Evolutionary conservation across 1,140 invertebrate species (phyloP).

Genomic region (Drosophila insularis): DNA sequence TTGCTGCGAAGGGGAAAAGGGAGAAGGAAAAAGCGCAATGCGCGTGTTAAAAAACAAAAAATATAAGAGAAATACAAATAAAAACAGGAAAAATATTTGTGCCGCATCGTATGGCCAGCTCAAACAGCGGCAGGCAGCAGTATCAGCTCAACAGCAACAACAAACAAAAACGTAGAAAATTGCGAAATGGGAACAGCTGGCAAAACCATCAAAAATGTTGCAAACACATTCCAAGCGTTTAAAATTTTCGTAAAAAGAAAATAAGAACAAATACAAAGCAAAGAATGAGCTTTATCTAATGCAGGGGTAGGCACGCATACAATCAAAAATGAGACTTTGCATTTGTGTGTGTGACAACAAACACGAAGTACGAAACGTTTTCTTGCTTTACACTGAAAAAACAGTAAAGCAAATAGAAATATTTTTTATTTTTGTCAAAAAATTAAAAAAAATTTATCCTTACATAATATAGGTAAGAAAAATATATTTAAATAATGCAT

Average conservation of each 20-base stretch:
- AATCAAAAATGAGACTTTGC: too few relatives aligned
- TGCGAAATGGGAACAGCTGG: conserved; percentile 7
- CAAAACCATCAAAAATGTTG: conserved; percentile 13
- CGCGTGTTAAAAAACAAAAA: background rate
- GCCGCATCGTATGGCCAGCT: conserved; percentile 8
- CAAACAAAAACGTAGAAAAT: background rate
- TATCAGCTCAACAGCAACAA: background rate
- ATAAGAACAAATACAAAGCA: background rate
- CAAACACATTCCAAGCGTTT: conserved; percentile 4
- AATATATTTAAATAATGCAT: too few relatives aligned
- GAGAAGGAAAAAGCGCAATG: background rate
- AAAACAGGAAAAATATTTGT: background rate
- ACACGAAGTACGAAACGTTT: too few relatives aligned
- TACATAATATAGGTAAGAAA: too few relatives aligned
- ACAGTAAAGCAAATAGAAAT: too few relatives aligned
- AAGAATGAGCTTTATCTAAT: conserved; percentile 3
- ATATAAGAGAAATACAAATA: too few relatives aligned
- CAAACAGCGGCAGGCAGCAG: background rate
- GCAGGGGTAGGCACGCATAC: too few relatives aligned
- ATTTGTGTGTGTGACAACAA: too few relatives aligned
- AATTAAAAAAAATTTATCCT: too few relatives aligned
- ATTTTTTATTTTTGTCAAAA: too few relatives aligned
- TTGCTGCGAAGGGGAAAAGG: background rate
- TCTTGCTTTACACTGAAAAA: too few relatives aligned
- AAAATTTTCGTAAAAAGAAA: background rate